A percentile compares a stretch with the other conserved stretches of the same genome.
Conservation (phyloP, 2,888 invertebrate species). For the Beris morrisii region DNA sequence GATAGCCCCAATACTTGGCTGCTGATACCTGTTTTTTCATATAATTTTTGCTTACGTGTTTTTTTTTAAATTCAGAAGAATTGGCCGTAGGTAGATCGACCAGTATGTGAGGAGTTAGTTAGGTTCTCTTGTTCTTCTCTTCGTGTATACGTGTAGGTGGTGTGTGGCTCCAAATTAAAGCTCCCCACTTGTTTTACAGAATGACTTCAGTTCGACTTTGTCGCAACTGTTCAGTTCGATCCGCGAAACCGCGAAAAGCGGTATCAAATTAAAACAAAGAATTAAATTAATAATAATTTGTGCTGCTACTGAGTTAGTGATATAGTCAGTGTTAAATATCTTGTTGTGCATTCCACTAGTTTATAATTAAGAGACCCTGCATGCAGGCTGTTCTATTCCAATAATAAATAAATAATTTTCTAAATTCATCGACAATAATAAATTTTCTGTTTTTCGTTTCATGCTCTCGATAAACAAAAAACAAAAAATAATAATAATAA, state of each 20-base stretch:
- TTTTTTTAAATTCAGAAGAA: constrained; percentile 6
- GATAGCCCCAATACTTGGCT: too few relatives aligned
- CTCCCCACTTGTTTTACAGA: constrained; percentile 31
- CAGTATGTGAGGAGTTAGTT: not conserved
- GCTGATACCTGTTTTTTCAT: constrained; percentile 16
- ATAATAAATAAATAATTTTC: constrained; percentile 1
- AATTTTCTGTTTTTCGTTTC: not conserved
- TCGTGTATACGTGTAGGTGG: constrained; percentile 22
- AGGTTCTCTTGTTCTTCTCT: not conserved
- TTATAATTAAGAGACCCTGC: not conserved
- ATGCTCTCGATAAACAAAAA: not conserved
- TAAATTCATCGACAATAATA: not conserved
- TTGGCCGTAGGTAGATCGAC: constrained; percentile 15
- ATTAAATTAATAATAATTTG: constrained; percentile 1
- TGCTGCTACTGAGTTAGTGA: not conserved
- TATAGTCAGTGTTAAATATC: not conserved
- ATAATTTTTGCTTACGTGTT: constrained; percentile 18
- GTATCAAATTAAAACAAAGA: constrained; percentile 15
- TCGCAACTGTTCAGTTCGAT: constrained; percentile 34
- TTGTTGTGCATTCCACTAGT: constrained; percentile 20
- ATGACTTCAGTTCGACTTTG: constrained; percentile 36
- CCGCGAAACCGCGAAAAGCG: constrained; percentile 35
- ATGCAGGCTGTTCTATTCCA: constrained; percentile 5
- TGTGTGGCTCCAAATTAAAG: constrained; percentile 17
- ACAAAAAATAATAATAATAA: constrained; percentile 1